phyloP scores from a whole-genome alignment of 2,888 invertebrate genomes.

The Dorcus hopei region DNA sequence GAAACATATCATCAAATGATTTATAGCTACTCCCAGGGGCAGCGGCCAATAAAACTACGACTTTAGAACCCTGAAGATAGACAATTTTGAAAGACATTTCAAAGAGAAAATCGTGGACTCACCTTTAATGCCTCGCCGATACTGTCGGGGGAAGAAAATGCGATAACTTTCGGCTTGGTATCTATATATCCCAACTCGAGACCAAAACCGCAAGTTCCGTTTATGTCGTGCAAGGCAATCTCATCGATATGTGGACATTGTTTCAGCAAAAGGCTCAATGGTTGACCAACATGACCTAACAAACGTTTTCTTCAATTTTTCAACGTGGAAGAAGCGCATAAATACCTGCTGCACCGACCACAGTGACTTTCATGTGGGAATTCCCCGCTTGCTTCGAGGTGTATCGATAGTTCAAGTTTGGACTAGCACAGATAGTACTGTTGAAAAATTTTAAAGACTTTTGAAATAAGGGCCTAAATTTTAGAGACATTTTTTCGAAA shows the following conservation, averaged over 20 bases:
- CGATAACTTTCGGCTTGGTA: conserved; percentile 48
- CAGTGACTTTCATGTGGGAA: conserved; percentile 16
- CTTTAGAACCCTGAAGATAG: conserved; percentile 33
- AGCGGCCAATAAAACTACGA: conserved; percentile 40
- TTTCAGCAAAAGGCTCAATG: conserved; percentile 57
- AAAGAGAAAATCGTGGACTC: neutral
- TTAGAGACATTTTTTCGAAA: neutral
- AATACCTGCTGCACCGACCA: conserved; percentile 18
- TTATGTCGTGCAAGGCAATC: conserved; percentile 57
- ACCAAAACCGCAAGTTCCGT: conserved; percentile 42
- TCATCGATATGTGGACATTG: conserved; percentile 57
- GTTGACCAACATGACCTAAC: conserved; percentile 53
- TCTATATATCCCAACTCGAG: conserved; percentile 50
- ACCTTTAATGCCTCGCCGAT: conserved; percentile 31
- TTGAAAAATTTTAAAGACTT: conserved; percentile 2
- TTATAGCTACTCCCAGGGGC: conserved; percentile 27
- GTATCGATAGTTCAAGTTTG: conserved; percentile 1
- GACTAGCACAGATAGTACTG: neutral
- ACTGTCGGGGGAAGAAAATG: conserved; percentile 34
- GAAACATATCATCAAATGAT: conserved; percentile 35
- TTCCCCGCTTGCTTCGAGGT: neutral
- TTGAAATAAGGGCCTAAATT: neutral
- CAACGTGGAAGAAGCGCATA: neutral
- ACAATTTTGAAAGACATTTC: neutral
- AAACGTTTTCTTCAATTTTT: neutral